Base-by-base conservation (phyloP, 2,113 vertebrate genomes). In the Cyanocitta stelleri region DNA sequence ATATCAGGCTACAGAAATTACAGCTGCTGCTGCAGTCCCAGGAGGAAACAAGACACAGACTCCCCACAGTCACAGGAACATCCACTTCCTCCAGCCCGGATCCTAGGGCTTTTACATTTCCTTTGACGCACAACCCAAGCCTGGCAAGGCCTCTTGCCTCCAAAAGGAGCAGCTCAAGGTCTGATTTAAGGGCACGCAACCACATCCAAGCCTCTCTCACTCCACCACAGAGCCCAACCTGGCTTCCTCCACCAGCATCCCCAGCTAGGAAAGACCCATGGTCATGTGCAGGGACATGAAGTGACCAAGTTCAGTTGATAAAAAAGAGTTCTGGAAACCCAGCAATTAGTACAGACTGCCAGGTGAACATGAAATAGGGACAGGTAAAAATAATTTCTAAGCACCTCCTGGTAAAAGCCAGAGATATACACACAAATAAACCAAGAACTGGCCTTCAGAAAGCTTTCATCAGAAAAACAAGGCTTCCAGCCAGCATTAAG, bases 241-340 rank as follows among this genome's bases (percentile, higher is more conserved):
- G 21, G 49, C n/a, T 33, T 78, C n/a, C 7, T 24, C 19, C 8
- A 77, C 15, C 4, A 13, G 11, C 6, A 5, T 1, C 4, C 26
- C 11, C 33, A 21, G 0, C 2, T 0, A 48, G 33, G 12, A 19
- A 27, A 39, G 13, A 1, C 43, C 62, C 19, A 22, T 6, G 1
- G 29, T 13, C 71, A 73, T 12, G 3, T 0, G 1, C 27, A 39
- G 20, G 5, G 4, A 32, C 32, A 51, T 2, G 2, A 43, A 43
- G 8, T 7, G 2, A 51, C 6, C 8, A 41, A 82, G 24, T 10
- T 51, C 35, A 84, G 9, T 16, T 16, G 29, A 33, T 18, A 27
- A 46, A 51, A 69, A 17, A 23, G 22, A 48, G 21, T 2, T 85
- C 48, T 69, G 24, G 21, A 83, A 83, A 18, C 6, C 9, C 59